Base-by-base conservation (phyloP, 2,888 invertebrate species). In the Idaea dimidiata region DNA sequence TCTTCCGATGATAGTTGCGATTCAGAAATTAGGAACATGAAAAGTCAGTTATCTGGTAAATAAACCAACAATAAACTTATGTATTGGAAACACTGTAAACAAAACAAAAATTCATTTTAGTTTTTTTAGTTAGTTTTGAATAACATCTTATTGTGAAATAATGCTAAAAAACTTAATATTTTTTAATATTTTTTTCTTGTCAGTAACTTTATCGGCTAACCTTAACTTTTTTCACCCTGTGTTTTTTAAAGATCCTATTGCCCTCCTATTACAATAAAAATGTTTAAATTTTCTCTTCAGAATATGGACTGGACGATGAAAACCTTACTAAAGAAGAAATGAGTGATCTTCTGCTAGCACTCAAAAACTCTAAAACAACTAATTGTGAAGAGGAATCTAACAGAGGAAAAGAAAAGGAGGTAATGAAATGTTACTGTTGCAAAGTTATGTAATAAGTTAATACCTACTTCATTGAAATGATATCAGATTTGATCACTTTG, bases 261-360 rank as follows among this genome's bases (percentile, higher is more conserved):
- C 3, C 10, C 24, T 24, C 24, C 24, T 5, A 5, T 24, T 43
- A 43, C 2, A 10, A 43, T 43, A 10, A 43, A 10, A 59, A 55
- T 54, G 24, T 18, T 16, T 16, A 18, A 4, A 59, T 57, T 64
- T 62, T 66, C 62, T 10, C 8, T 76, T 10, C 76, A 93, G 93
- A 89, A 69, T 91, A 83, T 82, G 93, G 91, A 17, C 77, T 93
- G 62, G 86, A 86, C 43, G 93, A 93, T 77, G 91, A 90, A 63
- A 86, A 89, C 69, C 79, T 93, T 56, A 86, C 84, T 65, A 90
- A 89, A 72, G 88, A 90, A 69, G 93, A 93, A 77, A 93, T 93
- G 92, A 74, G 73, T 69, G 89, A 93, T 76, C 80, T 93, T 33
- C 73, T 93, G 32, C 88, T 82, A 73, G 93, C 91, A 57, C 74